Evolutionary conservation across 2,888 invertebrate genomes (phyloP), one percentile per base, ranked within the genome.

Genomic region (Cyclophora albipunctata): DNA sequence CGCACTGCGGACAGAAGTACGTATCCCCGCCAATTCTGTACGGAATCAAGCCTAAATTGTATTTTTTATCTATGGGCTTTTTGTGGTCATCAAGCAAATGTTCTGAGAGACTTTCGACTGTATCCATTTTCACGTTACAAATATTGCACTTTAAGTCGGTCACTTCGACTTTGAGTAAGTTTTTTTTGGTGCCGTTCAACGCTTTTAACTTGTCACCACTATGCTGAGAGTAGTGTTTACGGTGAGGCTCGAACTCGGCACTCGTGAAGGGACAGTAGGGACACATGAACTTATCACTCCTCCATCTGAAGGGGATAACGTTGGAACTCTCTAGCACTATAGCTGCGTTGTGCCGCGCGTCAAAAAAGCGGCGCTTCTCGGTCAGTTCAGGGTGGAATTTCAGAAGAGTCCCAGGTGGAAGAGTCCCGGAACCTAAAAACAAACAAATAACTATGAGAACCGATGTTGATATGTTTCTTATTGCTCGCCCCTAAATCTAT

Each of bases 261-360:
- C 78, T 84, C 0, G 73, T 64, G 35, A 66, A 59, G 0, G 78
- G 60, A 54, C 86, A 86, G 59, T 67, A 78, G 2, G 75, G 78
- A 53, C 86, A 86, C 41, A 67, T 69, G 58, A 82, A 86, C 3
- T 66, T 55, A 1, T 83, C 83, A 3, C 78, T 69, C 42, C 70
- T 75, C 81, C 81, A 84, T 54, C 81, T 72, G 65, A 86, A 86
- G 2, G 86, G 86, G 50, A 76, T 76, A 37, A 68, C 77, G 68
- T 82, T 85, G 41, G 85, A 84, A 64, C 67, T 78, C 63, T 83
- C 78, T 50, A 86, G 66, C 51, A 85, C 75, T 51, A 81, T 67
- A 42, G 76, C 78, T 47, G 86, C 85, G 63, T 87, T 86, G 73
- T 80, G 79, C 68, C 85, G 84, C 62, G 78, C 78, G 74, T 86